Base-by-base conservation (phyloP, 1,140 invertebrate genomes). In the Frieseomelitta varia region DNA sequence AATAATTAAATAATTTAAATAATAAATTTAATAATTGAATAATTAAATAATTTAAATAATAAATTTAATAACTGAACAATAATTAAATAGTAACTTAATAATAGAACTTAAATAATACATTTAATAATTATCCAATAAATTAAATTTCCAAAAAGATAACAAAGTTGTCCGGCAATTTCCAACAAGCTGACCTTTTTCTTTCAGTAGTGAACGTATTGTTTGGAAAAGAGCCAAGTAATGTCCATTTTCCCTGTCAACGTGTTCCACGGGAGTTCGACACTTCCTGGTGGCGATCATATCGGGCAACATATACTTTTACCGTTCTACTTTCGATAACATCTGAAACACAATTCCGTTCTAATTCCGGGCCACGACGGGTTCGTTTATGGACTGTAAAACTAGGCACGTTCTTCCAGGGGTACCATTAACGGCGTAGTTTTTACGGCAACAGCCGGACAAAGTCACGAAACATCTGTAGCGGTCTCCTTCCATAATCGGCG, bases 321-420 rank as follows among this genome's bases (percentile, higher is more conserved):
- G 81, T 79, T 79, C 81, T 61, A 83, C 81, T 79, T 83, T 83
- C 81, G 81, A 83, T 79, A 83, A 27, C 65, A 79, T 83, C 81
- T 61, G 81, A 79, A 79, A 83, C 75, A 83, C 55, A 83, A 83
- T 83, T 47, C 78, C 81, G 75, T 79, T 83, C 81, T 79, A 79
- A 83, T 83, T 83, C 81, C 75, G 58, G 67, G 55, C 81, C 75
- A 82, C 61, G 75, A 83, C 24, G 39, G 39, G 75, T n/a, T 78
- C 81, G 81, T 83, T 83, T 83, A 83, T 83, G 81, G 75, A 34
- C 81, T 83, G 75, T 83, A 83, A 79, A 83, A 83, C 81, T 83
- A 56, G 81, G 15, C 81, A 83, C 75, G 75, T 83, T 79, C 81
- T 83, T 83, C 81, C 34, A 61, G 21, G 51, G 19, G 63, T 17